Conservation (phyloP, 2,113 vertebrate species). For the Panurus biarmicus region DNA sequence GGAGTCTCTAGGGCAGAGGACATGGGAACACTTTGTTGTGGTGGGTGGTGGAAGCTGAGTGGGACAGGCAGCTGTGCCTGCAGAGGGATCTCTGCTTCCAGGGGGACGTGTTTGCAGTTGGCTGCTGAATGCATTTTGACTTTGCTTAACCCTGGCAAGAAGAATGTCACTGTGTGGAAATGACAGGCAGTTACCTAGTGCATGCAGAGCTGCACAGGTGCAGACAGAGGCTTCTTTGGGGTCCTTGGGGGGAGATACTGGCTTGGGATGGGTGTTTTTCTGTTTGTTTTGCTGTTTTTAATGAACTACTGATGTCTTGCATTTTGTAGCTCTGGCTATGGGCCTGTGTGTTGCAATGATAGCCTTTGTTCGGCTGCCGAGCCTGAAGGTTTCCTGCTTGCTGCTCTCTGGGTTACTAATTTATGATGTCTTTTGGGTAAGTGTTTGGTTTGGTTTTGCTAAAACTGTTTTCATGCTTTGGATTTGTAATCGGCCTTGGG, state of each 20-base stretch:
- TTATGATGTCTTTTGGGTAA: constrained; percentile 99
- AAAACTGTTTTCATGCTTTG: neutral
- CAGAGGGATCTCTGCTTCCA: neutral
- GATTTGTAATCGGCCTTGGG: neutral
- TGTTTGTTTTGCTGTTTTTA: neutral
- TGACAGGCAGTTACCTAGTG: neutral
- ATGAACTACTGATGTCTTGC: neutral
- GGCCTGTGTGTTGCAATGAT: constrained; percentile 99
- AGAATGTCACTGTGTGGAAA: neutral
- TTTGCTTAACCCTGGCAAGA: neutral
- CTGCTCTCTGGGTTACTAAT: constrained; percentile 97
- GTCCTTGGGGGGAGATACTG: neutral
- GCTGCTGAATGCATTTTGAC: neutral
- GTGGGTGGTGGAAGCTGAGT: neutral
- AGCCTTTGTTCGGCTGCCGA: constrained; percentile 96
- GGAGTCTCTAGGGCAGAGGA: neutral
- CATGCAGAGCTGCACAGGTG: neutral
- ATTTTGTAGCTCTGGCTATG: constrained; percentile 91
- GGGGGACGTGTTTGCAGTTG: neutral
- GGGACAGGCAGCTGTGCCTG: neutral
- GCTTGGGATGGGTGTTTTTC: neutral
- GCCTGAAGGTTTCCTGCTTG: constrained; percentile 98
- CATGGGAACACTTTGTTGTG: neutral
- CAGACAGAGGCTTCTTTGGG: neutral
- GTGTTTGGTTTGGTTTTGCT: constrained; percentile 43